A percentile compares a stretch with the other conserved stretches of the same genome.
phyloP scores from a whole-genome alignment of 1,140 invertebrate genomes.

The Micrasema minimum region DNA sequence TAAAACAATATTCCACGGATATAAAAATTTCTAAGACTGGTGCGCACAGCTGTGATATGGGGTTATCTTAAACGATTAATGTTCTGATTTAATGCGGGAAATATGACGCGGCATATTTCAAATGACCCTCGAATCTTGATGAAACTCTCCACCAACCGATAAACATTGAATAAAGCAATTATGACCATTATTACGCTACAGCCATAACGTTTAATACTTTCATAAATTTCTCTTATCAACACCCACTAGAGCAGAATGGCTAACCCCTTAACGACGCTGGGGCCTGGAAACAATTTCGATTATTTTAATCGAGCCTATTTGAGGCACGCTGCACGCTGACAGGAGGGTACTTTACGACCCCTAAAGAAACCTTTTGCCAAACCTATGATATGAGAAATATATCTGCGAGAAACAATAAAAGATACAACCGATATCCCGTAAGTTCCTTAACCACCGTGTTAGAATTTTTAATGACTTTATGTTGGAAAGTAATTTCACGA shows the following conservation, averaged over 20 bases:
- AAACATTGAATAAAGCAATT: slow-evolving; percentile 41
- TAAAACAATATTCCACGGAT: too few species aligned
- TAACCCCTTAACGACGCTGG: slow-evolving; percentile 23
- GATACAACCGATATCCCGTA: too few species aligned
- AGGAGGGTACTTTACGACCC: slow-evolving; percentile 31
- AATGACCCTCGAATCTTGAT: slow-evolving; percentile 37
- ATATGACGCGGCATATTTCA: slow-evolving; percentile 27
- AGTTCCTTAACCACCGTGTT: too few species aligned
- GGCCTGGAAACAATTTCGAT: slow-evolving; percentile 37
- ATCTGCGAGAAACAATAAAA: slow-evolving; percentile 35
- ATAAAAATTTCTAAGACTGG: too few species aligned
- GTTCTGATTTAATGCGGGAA: slow-evolving; percentile 18
- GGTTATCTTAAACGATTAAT: slow-evolving; percentile 24
- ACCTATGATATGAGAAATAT: too few species aligned
- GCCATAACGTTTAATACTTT: slow-evolving; percentile 40
- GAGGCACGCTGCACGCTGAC: slow-evolving; percentile 21
- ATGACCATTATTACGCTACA: slow-evolving; percentile 36
- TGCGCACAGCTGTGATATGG: slow-evolving; percentile 1
- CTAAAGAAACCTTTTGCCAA: slow-evolving; percentile 15
- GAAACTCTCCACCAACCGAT: slow-evolving; percentile 27
- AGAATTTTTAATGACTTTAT: too few species aligned
- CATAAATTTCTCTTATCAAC: slow-evolving; percentile 41
- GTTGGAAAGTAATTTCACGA: too few species aligned
- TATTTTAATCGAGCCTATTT: slow-evolving; percentile 36
- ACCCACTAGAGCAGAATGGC: slow-evolving; percentile 23